Percentiles rank a stretch among this genome's conserved stretches.
phyloP scores from a whole-genome alignment of 2,797 vertebrate genomes.

The Pagetopsis macropterus region DNA sequence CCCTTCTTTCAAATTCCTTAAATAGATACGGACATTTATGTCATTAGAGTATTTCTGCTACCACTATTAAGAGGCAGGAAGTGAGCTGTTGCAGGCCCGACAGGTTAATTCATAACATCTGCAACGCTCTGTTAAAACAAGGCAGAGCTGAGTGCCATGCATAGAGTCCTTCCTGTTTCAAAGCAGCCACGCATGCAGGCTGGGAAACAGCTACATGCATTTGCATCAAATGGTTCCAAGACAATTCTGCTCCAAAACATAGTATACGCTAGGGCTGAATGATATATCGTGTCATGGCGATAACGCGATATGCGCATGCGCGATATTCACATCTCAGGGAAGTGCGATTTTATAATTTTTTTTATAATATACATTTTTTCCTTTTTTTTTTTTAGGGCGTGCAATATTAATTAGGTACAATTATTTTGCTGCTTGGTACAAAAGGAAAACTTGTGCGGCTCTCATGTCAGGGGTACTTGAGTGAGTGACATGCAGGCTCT shows the following conservation, averaged over 20 bases:
- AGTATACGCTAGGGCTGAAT: not conserved
- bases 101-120: conserved; percentile 75
- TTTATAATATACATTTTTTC: too few relatives aligned
- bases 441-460: too few relatives aligned
- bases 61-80: conserved; percentile 62
- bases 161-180: conserved; percentile 50
- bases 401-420: too few relatives aligned
- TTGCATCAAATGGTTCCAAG: conserved; percentile 38
- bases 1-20: conserved; percentile 50
- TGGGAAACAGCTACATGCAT: conserved; percentile 26
- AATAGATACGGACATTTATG: conserved; percentile 58
- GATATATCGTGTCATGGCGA: too few relatives aligned
- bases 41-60: conserved; percentile 58
- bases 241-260: conserved; percentile 5
- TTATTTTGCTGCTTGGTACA: too few relatives aligned
- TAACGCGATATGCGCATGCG: too few relatives aligned
- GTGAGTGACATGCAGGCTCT: too few relatives aligned
- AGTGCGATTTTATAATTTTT: too few relatives aligned
- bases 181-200: conserved; percentile 45
- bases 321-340: too few relatives aligned
- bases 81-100: conserved; percentile 57
- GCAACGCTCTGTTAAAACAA: conserved; percentile 48
- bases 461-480: too few relatives aligned
- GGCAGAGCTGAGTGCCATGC: conserved; percentile 30
- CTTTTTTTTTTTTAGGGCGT: too few relatives aligned